Evolutionary conservation across 1,140 invertebrate genomes (phyloP).

Genomic region (Cephus cinctus): DNA sequence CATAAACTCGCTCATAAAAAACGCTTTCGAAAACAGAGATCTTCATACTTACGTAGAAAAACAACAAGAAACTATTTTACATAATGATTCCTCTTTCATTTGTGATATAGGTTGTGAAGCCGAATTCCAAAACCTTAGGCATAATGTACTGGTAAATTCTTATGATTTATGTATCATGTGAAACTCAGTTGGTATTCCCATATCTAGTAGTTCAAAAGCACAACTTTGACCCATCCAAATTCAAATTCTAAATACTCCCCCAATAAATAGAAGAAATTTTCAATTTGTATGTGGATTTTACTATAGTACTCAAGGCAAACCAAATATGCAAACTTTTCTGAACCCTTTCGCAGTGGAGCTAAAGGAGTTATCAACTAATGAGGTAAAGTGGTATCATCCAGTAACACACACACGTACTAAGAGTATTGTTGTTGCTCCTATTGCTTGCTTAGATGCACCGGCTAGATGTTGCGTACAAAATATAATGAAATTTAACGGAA

Average conservation of each 20-base stretch:
- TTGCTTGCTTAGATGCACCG: constrained; percentile 10
- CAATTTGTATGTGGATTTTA: constrained; percentile 14
- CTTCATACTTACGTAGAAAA: too few species aligned
- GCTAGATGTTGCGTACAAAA: constrained; percentile 10
- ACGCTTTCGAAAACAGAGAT: too few species aligned
- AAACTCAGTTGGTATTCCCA: too few species aligned
- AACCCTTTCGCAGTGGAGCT: constrained; percentile 6
- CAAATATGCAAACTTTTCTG: constrained; percentile 10
- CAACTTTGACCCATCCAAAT: constrained; percentile 4
- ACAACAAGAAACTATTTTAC: too few species aligned
- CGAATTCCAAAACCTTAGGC: too few species aligned
- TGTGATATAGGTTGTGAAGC: too few species aligned
- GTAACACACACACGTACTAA: background rate
- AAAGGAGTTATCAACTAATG: background rate
- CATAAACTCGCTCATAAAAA: too few species aligned
- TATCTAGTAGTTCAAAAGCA: too few species aligned
- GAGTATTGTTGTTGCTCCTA: constrained; percentile 12
- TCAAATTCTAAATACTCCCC: constrained; percentile 12
- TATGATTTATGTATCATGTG: too few species aligned
- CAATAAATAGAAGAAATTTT: constrained; percentile 9
- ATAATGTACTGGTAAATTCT: too few species aligned
- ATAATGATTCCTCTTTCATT: too few species aligned
- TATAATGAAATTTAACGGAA: constrained; percentile 11
- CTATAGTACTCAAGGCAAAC: constrained; percentile 8
- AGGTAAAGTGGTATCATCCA: constrained; percentile 7